These are phyloP conservation scores for Litoditis marina DNA, from an alignment of 2,888 invertebrate genomes.

Conservation along the genomic window DNA sequence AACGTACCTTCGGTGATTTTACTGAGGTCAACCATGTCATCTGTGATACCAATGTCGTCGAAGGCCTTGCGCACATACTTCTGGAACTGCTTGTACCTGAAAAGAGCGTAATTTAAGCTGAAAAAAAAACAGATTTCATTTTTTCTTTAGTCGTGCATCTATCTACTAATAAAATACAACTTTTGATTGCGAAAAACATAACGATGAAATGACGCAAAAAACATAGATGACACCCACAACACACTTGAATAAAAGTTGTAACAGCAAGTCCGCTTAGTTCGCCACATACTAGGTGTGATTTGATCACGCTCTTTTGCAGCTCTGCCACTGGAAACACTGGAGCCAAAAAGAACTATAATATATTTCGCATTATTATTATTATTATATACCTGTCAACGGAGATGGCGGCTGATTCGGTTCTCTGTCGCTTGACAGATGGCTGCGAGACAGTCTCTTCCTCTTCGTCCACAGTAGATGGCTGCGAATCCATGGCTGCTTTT, in stretches of 20 bases:
- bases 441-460: slow-evolving; percentile 12
- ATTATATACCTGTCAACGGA: slow-evolving; percentile 47
- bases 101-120: slow-evolving; percentile 8
- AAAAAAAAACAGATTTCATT: no score
- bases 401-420: slow-evolving; percentile 41
- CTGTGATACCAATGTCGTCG: slow-evolving; percentile 41
- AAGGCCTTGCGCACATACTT: slow-evolving; percentile 52
- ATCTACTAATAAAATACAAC: no score
- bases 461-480: background rate
- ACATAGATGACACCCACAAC: background rate
- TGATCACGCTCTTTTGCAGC: no score
- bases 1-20: slow-evolving; percentile 32
- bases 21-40: slow-evolving; percentile 40
- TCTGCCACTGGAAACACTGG: no score
- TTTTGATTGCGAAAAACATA: no score
- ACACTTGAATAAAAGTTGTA: no score
- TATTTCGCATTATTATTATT: no score
- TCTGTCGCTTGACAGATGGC: slow-evolving; percentile 33
- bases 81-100: slow-evolving; percentile 47
- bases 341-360: no score
- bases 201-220: background rate
- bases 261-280: no score
- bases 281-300: no score
- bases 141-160: no score
- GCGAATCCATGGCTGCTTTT: background rate